Evolutionary conservation across 2,888 invertebrate species (phyloP).

Genomic region (Conistra vaccinii): DNA sequence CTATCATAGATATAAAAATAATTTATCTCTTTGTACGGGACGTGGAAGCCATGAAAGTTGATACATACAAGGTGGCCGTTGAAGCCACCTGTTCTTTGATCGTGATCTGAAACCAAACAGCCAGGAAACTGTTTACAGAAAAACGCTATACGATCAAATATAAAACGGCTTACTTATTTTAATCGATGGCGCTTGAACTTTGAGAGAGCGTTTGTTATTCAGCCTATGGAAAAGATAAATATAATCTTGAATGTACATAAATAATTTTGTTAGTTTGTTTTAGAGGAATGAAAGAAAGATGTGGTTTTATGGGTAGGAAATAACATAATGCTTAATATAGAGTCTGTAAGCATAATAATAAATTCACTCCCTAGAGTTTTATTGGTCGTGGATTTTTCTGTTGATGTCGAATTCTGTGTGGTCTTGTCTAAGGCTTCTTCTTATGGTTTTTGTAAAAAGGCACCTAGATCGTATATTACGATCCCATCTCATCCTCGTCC

Average conservation of each 20-base stretch:
- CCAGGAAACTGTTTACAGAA: constrained; percentile 71
- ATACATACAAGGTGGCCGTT: constrained; percentile 69
- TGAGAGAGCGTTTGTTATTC: constrained; percentile 46
- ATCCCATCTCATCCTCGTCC: too few relatives aligned
- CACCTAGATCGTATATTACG: neutral
- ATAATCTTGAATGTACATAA: constrained; percentile 47
- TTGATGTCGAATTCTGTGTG: constrained; percentile 32
- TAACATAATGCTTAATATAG: constrained; percentile 15
- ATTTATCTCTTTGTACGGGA: constrained; percentile 64
- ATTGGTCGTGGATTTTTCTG: constrained; percentile 9
- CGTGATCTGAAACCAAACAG: constrained; percentile 75
- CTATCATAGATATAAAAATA: constrained; percentile 64
- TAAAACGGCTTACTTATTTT: constrained; percentile 69
- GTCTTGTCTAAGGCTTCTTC: constrained; percentile 2
- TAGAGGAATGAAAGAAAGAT: constrained; percentile 58
- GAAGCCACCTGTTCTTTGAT: constrained; percentile 76
- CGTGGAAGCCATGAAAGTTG: constrained; percentile 69
- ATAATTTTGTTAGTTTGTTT: constrained; percentile 52
- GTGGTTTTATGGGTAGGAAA: constrained; percentile 43
- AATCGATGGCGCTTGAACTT: constrained; percentile 63
- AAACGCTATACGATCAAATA: constrained; percentile 67
- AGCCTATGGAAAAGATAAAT: constrained; percentile 47
- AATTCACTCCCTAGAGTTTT: constrained; percentile 10
- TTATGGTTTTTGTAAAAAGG: neutral
- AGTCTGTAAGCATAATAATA: constrained; percentile 21